Evolutionary conservation across 2,797 vertebrate genomes (phyloP), one percentile per base, ranked within the genome.

Genomic region (Gambelia wislizenii): DNA sequence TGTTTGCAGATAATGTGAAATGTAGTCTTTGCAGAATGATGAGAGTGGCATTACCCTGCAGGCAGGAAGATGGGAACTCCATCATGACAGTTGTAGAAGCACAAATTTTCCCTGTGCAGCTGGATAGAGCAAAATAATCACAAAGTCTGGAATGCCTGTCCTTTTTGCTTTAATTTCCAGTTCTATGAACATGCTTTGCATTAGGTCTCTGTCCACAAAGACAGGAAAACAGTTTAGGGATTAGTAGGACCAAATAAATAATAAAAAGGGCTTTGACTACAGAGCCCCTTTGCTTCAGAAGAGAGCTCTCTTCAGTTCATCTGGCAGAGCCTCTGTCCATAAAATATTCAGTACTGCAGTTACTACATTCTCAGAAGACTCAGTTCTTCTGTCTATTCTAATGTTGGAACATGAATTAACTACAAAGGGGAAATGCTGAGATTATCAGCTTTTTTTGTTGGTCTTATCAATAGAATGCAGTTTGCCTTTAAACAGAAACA

Each of bases 181-280:
- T 59, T 74, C 20, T 74, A 14, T 74, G 36, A 61, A 16, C 67
- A 64, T 75, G 27, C 20, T 83, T 86, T 86, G 10, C 27, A 77
- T n/a, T 76, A 67, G 20, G 56, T 61, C 3, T 80, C n/a, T 52
- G 25, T 76, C 59, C 22, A 27, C 52, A 52, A 52, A 86, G 69
- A 81, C 75, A 81, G 54, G 72, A 90, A 83, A 69, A 82, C n/a
- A 86, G 36, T 9, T 30, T 39, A 36, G 13, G 69, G 36, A 56
- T 69, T 84, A 78, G 20, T 27, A 54, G 27, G 20, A 3, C 47
- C 18, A 52, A 75, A 85, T 82, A 49, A 89, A 67, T 44, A 69
- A 80, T 42, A 47, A 74, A 20, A 72, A 83, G 76, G 56, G 67
- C 16, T 75, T 47, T 77, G 36, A 86, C 6, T 67, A 39, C 49